Base-by-base conservation (phyloP, 2,113 vertebrate genomes). In the Cottus gobio region DNA sequence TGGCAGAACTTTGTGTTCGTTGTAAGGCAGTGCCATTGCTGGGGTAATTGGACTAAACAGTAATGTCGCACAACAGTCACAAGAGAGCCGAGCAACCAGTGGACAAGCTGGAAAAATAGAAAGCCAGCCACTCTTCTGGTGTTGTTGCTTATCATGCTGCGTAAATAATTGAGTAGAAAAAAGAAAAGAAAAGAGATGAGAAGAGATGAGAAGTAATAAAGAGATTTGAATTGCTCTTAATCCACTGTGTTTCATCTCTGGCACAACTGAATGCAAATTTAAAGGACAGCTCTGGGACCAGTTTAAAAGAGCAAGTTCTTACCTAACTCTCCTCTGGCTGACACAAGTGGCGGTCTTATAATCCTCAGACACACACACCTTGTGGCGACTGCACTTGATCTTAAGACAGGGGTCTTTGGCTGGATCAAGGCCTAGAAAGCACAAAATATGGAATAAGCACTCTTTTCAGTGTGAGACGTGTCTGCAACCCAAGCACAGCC, bases 341-440 rank as follows among this genome's bases (percentile, higher is more conserved):
- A 99, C 83, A 93, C 98, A 99, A 87, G 96, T 87, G 72, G 97
- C 96, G 7, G 96, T 97, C 84, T 96, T 96, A 71, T 96, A 94
- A 92, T 97, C 96, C 87, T 97, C 96, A 4, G 96, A 93, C 86
- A 99, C 94, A 87, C 98, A 99, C 77, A 97, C 96, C 92, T 99
- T 99, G 94, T 98, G 97, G 31, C 94, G 97, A 87, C 96, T 95
- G 84, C 98, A 99, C 91, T 99, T 99, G 90, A 96, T 95, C 95
- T 98, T 99, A 89, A 96, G 95, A 94, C 98, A 99, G 2, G 98
- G 98, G 90, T 99, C 97, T 95, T 96, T 98, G 90, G 96, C 93
- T 30, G 97, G 96, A 95, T 98, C 97, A 90, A 98, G 94, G 91
- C 93, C 96, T 97, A 83, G 34, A 54, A 46, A 93, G 48, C 44